Base-by-base conservation (phyloP, 2,113 vertebrate genomes). In the Cyrtonyx montezumae region DNA sequence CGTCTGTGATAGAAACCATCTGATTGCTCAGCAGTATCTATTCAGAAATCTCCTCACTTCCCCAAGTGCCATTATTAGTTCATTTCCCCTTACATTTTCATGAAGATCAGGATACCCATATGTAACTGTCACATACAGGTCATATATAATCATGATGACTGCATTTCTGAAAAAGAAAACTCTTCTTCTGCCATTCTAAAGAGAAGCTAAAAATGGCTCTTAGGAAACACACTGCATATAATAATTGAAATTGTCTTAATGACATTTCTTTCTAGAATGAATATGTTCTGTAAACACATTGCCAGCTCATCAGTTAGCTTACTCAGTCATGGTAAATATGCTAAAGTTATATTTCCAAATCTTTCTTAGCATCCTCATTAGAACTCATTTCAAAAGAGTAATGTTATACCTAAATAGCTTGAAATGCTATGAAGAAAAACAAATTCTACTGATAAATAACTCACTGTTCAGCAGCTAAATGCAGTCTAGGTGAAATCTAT, bases 301-400 rank as follows among this genome's bases (percentile, higher is more conserved):
- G 69, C 17, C 62, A 83, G 71, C 9, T 88, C 46, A 84, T 80
- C 42, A 65, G 19, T 85, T 73, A 77, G 91, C 32, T 87, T 74
- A 87, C 21, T 74, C 45, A 62, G 26, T 87, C n/a, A 66, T 40
- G 42, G 20, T 67, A 90, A 86, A 80, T 58, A 65, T 3, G 1
- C 21, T 48, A 37, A 30, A 87, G n/a, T 67, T 59, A 63, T 4
- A 70, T 20, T 80, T 61, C 79, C 61, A 69, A 7, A 74, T 59
- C 21, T 74, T 59, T 93, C 63, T 46, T 80, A 61, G 37, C 34
- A 59, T 51, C 56, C 78, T 88, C 51, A 75, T 78, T 83, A 78
- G 65, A 51, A 56, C 37, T 86, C 22, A 70, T 86, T 94, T 85
- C 46, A 73, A 61, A 71, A 79, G 61, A 88, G 34, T 67, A 93